Conservation (phyloP, 2,888 invertebrate genomes). For the Hymenopus coronatus region DNA sequence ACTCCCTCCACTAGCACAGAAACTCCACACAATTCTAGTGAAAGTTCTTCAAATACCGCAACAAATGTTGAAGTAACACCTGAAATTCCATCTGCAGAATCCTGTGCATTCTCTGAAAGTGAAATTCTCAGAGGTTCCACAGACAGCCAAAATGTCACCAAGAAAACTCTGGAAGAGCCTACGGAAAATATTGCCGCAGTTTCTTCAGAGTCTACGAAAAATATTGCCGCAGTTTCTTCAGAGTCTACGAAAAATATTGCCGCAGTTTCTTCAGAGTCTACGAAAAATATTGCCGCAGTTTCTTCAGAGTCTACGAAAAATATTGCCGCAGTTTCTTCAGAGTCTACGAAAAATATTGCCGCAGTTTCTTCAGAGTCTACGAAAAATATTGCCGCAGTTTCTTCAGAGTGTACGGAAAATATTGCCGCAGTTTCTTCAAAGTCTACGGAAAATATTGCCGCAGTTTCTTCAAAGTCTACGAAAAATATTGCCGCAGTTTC, state of each 20-base stretch:
- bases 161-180: background rate
- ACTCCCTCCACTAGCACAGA: background rate
- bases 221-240: background rate
- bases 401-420: background rate
- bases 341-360: background rate
- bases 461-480: background rate
- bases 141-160: background rate
- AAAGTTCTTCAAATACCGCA: background rate
- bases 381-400: background rate
- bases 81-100: background rate
- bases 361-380: background rate
- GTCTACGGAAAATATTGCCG: background rate
- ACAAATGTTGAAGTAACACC: background rate
- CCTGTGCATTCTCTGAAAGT: background rate
- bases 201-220: background rate
- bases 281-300: background rate
- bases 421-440: background rate
- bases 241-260: background rate
- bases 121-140: background rate
- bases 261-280: background rate
- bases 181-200: background rate
- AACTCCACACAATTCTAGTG: background rate
- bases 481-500: background rate
- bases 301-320: background rate
- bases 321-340: background rate